Evolutionary conservation across 35 echinoderm and acorn worm species (phyloP), one percentile per base, ranked within the genome.

Genomic region (Anneissia japonica): DNA sequence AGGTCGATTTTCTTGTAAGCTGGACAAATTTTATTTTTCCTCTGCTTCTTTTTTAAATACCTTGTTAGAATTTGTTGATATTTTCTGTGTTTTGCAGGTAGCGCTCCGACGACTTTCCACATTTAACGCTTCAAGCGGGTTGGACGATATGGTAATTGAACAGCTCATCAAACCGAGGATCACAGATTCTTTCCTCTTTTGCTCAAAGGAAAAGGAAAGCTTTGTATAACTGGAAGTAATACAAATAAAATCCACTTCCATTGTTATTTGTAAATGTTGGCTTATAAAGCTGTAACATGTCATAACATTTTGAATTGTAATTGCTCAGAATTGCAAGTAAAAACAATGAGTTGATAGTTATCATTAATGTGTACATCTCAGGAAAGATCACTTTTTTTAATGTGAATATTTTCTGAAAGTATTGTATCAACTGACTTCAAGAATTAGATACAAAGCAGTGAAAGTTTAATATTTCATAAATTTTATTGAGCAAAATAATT

Each of bases 181-280:
- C 46, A 84, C 88, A 31, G 91, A 93, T 40, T 93, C 91, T 0
- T 93, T 72, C 56, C 33, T 85, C n/a, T 46, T 51, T 31, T 93
- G 91, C 38, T 84, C 91, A 36, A 51, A 34, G 0, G 79, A 43
- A 9, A 84, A 84, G 51, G 91, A 93, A 72, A 93, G 73, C 17
- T 93, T 93, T 89, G 91, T 93, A 19, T 92, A 74, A 88, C 4
- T n/a, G n/a, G n/a, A n/a, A n/a, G n/a, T n/a, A n/a, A n/a, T n/a
- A n/a, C n/a, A n/a, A n/a, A n/a, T n/a, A n/a, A n/a, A n/a, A n/a
- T n/a, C n/a, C n/a, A n/a, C n/a, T n/a, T n/a, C n/a, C n/a, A n/a
- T n/a, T n/a, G n/a, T n/a, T n/a, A n/a, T n/a, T n/a, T n/a, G n/a
- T n/a, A n/a, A n/a, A n/a, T n/a, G n/a, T n/a, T n/a, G n/a, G n/a